A percentile compares a stretch with the other conserved stretches of the same genome.
Conservation (phyloP, 2,797 vertebrate species). For the Discoglossus pictus region DNA sequence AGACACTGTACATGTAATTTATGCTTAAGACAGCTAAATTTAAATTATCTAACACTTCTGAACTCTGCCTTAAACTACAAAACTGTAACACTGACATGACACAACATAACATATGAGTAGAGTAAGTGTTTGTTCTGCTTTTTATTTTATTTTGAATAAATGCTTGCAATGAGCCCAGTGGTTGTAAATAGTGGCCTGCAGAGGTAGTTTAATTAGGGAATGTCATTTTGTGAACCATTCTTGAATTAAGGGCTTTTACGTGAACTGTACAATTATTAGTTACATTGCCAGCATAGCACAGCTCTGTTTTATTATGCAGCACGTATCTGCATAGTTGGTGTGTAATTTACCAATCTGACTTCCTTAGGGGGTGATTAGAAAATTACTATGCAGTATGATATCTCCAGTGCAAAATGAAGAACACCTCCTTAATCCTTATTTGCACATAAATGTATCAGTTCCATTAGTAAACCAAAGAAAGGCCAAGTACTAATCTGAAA, state of each 20-base stretch:
- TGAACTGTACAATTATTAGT: slow-evolving; percentile 48
- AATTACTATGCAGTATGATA: slow-evolving; percentile 45
- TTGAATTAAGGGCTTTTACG: slow-evolving; percentile 31
- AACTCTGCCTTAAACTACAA: too few relatives aligned
- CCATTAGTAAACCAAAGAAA: slow-evolving; percentile 32
- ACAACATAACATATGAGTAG: slow-evolving; percentile 7
- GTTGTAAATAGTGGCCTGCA: slow-evolving; percentile 34
- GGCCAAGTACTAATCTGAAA: slow-evolving; percentile 34
- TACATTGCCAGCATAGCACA: slow-evolving; percentile 28
- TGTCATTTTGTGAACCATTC: slow-evolving; percentile 41
- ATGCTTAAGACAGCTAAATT: too few relatives aligned
- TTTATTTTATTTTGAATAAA: slow-evolving; percentile 40
- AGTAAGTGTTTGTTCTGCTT: slow-evolving; percentile 26
- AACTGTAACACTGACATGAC: too few relatives aligned
- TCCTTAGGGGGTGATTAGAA: slow-evolving; percentile 46
- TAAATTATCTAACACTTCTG: too few relatives aligned
- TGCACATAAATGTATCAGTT: slow-evolving; percentile 37
- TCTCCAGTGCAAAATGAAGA: slow-evolving; percentile 30
- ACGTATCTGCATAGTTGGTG: slow-evolving; percentile 30
- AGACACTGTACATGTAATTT: too few relatives aligned
- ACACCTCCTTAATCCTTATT: slow-evolving; percentile 43
- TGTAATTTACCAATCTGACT: slow-evolving; percentile 50
- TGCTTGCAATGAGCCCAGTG: slow-evolving; percentile 21
- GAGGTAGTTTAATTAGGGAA: slow-evolving; percentile 48
- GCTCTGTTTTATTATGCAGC: slow-evolving; percentile 40